Base-by-base conservation (phyloP, 2,113 vertebrate genomes). In the Osmerus mordax region DNA sequence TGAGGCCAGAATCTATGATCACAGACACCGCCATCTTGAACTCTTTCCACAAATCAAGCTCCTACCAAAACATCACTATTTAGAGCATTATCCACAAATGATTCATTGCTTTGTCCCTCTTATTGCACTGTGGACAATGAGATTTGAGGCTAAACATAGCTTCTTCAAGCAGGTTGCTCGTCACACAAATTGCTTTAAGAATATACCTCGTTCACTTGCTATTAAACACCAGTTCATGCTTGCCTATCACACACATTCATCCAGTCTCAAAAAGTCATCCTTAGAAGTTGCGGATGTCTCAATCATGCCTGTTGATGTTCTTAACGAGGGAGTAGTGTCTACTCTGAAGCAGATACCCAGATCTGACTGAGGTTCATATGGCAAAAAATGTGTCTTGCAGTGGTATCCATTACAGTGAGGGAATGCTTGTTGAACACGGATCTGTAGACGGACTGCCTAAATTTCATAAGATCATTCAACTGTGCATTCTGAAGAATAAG, bases 181-280 rank as follows among this genome's bases (percentile, higher is more conserved):
- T 55, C 78, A 84, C 55, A 84, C 75, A 29, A 82, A 82, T 47
- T 78, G 73, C 52, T 84, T 84, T 28, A 82, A 74, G 74, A 82
- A 76, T 58, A 78, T 77, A 36, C 70, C 71, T 23, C 16, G 15
- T 58, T 70, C 68, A 21, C 54, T 70, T 53, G 62, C 59, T 1
- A 77, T 7, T 32, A 81, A 79, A 78, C 72, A 82, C 71, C 77
- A 23, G 21, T 23, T 23, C 21, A 23, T 23, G 21, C 21, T 23
- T 23, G 21, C 21, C 21, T 23, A 23, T 36, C 32, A 28, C 41
- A 72, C 72, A 29, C 54, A 54, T 61, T 67, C 64, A 54, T 53
- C 56, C 5, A 59, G 25, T 15, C 41, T 21, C 65, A 25, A 62
- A 67, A 67, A 68, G 62, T 19, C 29, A 18, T 54, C 56, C 23